A percentile compares a stretch with the other conserved stretches of the same genome.
Evolutionary conservation across 37 sponge, comb jelly and placozoan species (phyloP).

Genomic region (Ianthella basta): DNA sequence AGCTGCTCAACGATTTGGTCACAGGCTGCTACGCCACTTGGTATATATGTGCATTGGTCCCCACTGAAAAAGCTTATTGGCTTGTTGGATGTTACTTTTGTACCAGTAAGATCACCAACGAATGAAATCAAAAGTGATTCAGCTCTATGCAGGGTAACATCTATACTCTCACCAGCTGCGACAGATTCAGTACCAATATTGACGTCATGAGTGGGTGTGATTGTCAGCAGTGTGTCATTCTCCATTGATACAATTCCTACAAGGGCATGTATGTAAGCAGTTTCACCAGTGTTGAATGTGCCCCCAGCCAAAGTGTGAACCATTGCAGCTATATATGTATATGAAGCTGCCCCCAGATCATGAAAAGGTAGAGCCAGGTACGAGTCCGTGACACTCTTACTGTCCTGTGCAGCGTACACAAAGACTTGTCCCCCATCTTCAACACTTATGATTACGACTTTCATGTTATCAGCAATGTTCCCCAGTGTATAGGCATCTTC

Average conservation of each 20-base stretch:
- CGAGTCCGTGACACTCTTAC: slow-evolving; percentile 33
- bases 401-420: slow-evolving; percentile 39
- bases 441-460: too few relatives aligned
- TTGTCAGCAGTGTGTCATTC: too few relatives aligned
- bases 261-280: too few relatives aligned
- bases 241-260: too few relatives aligned
- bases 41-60: slow-evolving; percentile 36
- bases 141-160: background rate
- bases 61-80: slow-evolving; percentile 42
- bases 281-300: background rate
- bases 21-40: slow-evolving; percentile 34
- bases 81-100: slow-evolving; percentile 36
- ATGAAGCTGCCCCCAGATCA: background rate
- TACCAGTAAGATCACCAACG: slow-evolving; percentile 36
- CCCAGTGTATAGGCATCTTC: too few relatives aligned
- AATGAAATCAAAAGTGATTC: background rate
- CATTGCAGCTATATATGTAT: slow-evolving; percentile 18
- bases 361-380: slow-evolving; percentile 51
- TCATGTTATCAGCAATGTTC: too few relatives aligned
- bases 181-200: too few relatives aligned
- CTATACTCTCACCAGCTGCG: background rate
- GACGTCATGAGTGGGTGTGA: too few relatives aligned
- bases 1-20: slow-evolving; percentile 58
- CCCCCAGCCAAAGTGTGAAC: background rate
- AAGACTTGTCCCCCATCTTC: background rate